Evolutionary conservation across 2,888 invertebrate species (phyloP), one percentile per base, ranked within the genome.

Genomic region (Ectemnius lituratus): DNA sequence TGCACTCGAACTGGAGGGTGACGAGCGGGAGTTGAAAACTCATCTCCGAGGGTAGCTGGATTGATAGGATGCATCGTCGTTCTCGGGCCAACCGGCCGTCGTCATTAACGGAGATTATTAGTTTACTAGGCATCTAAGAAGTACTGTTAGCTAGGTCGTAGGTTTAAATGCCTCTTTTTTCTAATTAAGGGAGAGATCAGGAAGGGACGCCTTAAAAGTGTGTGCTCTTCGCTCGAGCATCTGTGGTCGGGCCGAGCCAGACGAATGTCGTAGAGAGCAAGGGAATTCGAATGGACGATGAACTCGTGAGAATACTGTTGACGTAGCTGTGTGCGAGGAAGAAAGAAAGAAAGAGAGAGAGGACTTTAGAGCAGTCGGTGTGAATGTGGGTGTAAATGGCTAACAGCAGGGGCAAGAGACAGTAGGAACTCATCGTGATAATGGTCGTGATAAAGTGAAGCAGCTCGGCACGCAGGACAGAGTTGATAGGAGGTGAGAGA

Each of bases 81-180:
- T 37, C 37, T 37, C 65, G 58, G 58, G 76, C 75, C 75, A 73
- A 81, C 62, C 75, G 85, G 78, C 85, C 85, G 86, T 83, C 84
- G 85, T 85, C 86, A 85, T 86, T 78, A 71, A 86, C 87, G 86
- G 90, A 90, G 90, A 90, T 90, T 90, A 90, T 85, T 90, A 90
- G 89, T 80, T 87, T 88, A 83, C 80, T 83, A 84, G 80, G 70
- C 70, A 82, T 60, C 47, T 84, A 83, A 84, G 79, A 68, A 74
- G 74, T 84, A 84, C 75, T 83, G 84, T 78, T 82, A 83, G 70
- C 16, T 84, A 83, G 83, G 56, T 72, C 68, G 64, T 84, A 83
- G 82, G 67, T 79, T 81, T 82, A 77, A 81, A 82, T 49, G 74
- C 80, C 80, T 80, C 75, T 73, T 82, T 82, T 78, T 73, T 76